Conservation (phyloP, 1,140 invertebrate species). For the Wasmannia auropunctata region DNA sequence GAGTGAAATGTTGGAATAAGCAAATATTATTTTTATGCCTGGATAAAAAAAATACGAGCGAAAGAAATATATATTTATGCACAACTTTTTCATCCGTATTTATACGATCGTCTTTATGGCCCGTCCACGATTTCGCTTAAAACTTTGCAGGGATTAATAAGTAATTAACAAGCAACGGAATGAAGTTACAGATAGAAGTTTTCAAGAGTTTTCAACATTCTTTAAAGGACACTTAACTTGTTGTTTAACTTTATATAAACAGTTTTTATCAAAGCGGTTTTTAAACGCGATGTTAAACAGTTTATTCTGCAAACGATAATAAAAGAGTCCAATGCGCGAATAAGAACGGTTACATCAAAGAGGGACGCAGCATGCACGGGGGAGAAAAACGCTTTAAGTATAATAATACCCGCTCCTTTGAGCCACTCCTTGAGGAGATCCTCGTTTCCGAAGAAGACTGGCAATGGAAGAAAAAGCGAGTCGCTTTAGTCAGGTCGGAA, state of each 20-base stretch:
- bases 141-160: not conserved
- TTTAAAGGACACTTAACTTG: too few species aligned
- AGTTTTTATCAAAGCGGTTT: slow-evolving; percentile 3
- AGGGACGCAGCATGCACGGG: slow-evolving; percentile 27
- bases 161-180: not conserved
- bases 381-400: slow-evolving; percentile 57
- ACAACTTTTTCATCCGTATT: slow-evolving; percentile 17
- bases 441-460: slow-evolving; percentile 83
- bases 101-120: not conserved
- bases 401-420: slow-evolving; percentile 83
- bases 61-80: slow-evolving; percentile 3
- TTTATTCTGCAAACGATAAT: slow-evolving; percentile 2
- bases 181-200: not conserved
- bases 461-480: slow-evolving; percentile 61
- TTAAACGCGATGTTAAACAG: slow-evolving; percentile 2
- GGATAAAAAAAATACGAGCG: not conserved
- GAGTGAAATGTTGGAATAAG: not conserved
- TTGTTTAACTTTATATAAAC: not conserved
- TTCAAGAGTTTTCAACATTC: not conserved
- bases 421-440: slow-evolving; percentile 83
- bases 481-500: slow-evolving; percentile 57
- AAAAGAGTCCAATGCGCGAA: not conserved
- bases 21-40: slow-evolving; percentile 15
- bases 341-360: slow-evolving; percentile 1
- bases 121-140: not conserved